A percentile compares a stretch with the other conserved stretches of the same genome.
These are phyloP conservation scores for Drosophila tanythrix DNA, from an alignment of 2,888 invertebrate genomes.

Conservation along the genomic window DNA sequence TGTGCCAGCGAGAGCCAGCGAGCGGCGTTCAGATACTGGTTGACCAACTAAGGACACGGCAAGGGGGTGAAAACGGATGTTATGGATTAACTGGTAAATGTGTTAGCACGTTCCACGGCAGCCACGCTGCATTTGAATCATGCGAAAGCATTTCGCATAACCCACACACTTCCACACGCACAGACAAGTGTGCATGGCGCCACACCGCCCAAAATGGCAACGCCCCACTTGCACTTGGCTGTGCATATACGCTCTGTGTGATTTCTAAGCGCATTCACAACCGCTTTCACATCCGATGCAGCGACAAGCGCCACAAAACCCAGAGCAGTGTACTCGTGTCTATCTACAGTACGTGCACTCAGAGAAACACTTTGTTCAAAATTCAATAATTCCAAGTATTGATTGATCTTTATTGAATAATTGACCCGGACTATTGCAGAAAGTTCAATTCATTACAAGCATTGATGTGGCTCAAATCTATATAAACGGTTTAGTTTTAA, in stretches of 20 bases:
- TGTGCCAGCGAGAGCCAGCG: slow-evolving; percentile 3
- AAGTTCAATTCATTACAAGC: not conserved
- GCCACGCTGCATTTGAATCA: slow-evolving; percentile 10
- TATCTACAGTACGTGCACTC: slow-evolving; percentile 3
- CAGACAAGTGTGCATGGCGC: slow-evolving; percentile 1
- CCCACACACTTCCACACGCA: slow-evolving; percentile 13
- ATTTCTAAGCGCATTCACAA: slow-evolving; percentile 65
- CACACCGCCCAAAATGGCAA: slow-evolving; percentile 9
- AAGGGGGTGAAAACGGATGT: not conserved
- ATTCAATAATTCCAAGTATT: not conserved
- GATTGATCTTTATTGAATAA: not conserved
- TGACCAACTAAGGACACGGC: not conserved
- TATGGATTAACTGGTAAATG: slow-evolving; percentile 47
- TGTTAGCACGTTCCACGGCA: slow-evolving; percentile 47
- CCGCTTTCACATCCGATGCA: slow-evolving; percentile 55
- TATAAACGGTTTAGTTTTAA: no score
- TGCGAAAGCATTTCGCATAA: slow-evolving; percentile 47
- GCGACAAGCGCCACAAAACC: slow-evolving; percentile 21
- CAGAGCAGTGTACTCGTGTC: slow-evolving; percentile 12
- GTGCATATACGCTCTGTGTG: slow-evolving; percentile 54
- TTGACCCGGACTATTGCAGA: not conserved
- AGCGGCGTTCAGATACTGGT: slow-evolving; percentile 5
- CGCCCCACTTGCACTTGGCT: slow-evolving; percentile 34
- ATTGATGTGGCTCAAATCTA: not conserved
- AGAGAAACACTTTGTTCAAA: not conserved